Evolutionary conservation across 2,797 vertebrate genomes (phyloP).

Genomic region (Taenioides sp.): DNA sequence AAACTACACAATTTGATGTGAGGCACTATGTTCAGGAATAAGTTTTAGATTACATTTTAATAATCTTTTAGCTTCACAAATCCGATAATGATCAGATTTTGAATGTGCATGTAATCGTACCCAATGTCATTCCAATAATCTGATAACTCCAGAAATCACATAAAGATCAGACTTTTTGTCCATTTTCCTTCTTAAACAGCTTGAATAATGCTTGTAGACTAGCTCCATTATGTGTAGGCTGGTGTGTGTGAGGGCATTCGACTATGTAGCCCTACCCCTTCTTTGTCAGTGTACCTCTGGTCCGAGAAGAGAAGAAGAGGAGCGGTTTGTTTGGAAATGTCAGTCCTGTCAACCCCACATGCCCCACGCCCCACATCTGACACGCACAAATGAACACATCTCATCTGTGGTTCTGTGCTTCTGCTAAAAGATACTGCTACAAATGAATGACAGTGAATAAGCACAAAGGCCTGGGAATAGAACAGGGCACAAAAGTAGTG

Average conservation of each 20-base stretch:
- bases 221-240: conserved; percentile 11
- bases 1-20: no score
- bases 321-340: conserved; percentile 65
- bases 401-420: conserved; percentile 48
- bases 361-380: conserved; percentile 58
- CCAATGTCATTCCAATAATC: no score
- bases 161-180: not conserved
- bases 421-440: conserved; percentile 42
- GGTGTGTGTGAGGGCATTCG: conserved; percentile 29
- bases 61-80: no score
- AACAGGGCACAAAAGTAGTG: conserved; percentile 18
- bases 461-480: conserved; percentile 11
- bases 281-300: conserved; percentile 15
- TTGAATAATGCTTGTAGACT: conserved; percentile 8
- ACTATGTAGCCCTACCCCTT: conserved; percentile 28
- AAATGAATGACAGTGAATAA: conserved; percentile 45
- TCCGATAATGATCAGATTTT: no score
- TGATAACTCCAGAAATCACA: not conserved
- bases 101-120: no score
- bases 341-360: conserved; percentile 63
- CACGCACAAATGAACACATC: conserved; percentile 75
- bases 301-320: conserved; percentile 30
- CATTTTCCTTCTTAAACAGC: not conserved
- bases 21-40: no score
- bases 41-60: no score